Percentiles rank a stretch among this genome's conserved stretches.
These are phyloP conservation scores for Drosophila cognata DNA, from an alignment of 2,888 invertebrate species.

Conservation along the genomic window DNA sequence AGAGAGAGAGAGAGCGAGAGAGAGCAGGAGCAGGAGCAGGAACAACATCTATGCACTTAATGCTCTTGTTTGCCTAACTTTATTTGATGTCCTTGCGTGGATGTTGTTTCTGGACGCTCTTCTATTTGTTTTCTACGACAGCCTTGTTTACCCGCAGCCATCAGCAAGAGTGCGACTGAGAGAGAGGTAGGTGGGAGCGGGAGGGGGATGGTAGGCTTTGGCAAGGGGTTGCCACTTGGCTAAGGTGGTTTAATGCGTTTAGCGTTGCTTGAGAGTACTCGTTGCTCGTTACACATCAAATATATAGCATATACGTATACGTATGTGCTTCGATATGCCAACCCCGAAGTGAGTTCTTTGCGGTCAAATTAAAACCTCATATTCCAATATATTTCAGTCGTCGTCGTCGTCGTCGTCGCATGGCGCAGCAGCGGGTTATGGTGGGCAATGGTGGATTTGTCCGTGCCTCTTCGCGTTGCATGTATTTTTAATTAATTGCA, in stretches of 20 bases:
- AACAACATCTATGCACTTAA: constrained; percentile 70
- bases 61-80: constrained; percentile 70
- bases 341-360: constrained; percentile 42
- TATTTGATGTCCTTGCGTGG: constrained; percentile 62
- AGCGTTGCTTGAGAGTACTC: constrained; percentile 45
- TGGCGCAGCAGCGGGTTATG: not conserved
- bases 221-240: not conserved
- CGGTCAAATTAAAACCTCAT: constrained; percentile 66
- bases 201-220: not conserved
- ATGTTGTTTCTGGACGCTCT: constrained; percentile 42
- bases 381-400: constrained; percentile 26
- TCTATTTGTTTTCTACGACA: constrained; percentile 58
- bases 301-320: constrained; percentile 9
- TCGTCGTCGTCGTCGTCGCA: not conserved
- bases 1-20: no score
- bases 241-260: constrained; percentile 67
- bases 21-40: constrained; percentile 29
- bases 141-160: constrained; percentile 54
- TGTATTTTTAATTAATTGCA: constrained; percentile 81
- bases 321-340: constrained; percentile 38
- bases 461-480: constrained; percentile 67
- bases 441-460: constrained; percentile 28
- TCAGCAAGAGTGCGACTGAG: constrained; percentile 7
- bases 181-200: not conserved
- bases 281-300: constrained; percentile 6